Conservation (phyloP, 2,888 invertebrate genomes). For the Ophioninae sp. region DNA sequence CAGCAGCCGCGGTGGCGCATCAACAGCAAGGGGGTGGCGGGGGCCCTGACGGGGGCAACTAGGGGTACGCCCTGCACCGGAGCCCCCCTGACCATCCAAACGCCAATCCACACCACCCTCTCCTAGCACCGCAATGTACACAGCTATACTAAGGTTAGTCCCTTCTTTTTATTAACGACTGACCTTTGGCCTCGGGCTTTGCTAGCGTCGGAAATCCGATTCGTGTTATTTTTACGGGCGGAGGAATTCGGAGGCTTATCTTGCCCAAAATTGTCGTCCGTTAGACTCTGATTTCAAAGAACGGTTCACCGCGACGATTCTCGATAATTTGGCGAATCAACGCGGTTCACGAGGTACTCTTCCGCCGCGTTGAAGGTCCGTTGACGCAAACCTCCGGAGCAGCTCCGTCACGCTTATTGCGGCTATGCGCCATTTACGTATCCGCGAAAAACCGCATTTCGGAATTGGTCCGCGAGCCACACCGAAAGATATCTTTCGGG, state of each 20-base stretch:
- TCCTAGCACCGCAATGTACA: constrained; percentile 81
- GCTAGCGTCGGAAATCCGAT: background rate
- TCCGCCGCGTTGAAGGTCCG: too few relatives aligned
- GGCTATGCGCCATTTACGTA: constrained; percentile 14
- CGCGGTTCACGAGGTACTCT: too few relatives aligned
- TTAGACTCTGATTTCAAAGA: too few relatives aligned
- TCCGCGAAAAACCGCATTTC: constrained; percentile 57
- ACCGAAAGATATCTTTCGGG: constrained; percentile 75
- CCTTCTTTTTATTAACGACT: background rate
- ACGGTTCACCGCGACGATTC: too few relatives aligned
- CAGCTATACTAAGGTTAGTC: constrained; percentile 81
- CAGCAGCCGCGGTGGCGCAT: constrained; percentile 85
- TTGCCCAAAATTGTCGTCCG: background rate
- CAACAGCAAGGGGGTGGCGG: constrained; percentile 80
- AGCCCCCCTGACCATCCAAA: constrained; percentile 80
- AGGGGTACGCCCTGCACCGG: constrained; percentile 82
- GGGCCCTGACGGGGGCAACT: constrained; percentile 81
- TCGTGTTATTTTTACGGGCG: background rate
- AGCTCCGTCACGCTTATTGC: constrained; percentile 34
- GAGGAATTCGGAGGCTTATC: background rate
- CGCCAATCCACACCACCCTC: constrained; percentile 80
- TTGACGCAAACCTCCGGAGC: constrained; percentile 16
- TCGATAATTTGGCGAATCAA: too few relatives aligned
- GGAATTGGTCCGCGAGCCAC: constrained; percentile 58
- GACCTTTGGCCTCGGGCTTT: background rate